Percentiles rank a stretch among this genome's conserved stretches.
These are phyloP conservation scores for Caenorhabditis tropicalis DNA, from an alignment of 1,140 invertebrate species.

Conservation along the genomic window DNA sequence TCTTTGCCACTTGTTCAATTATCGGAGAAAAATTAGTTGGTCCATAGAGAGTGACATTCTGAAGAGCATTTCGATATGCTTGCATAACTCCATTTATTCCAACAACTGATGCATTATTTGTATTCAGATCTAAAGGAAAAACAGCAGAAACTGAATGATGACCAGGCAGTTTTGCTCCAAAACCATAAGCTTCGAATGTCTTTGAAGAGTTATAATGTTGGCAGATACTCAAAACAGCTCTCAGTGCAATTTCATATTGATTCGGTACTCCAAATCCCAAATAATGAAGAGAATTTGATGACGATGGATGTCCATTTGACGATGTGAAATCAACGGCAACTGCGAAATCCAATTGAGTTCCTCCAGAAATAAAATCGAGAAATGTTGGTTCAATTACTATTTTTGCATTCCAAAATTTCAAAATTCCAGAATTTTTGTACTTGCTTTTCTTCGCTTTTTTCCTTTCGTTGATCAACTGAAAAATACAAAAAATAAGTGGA, in stretches of 20 bases:
- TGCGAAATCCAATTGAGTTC: slow-evolving; percentile 76
- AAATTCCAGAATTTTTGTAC: slow-evolving; percentile 64
- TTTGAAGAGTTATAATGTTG: slow-evolving; percentile 76
- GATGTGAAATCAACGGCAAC: slow-evolving; percentile 80
- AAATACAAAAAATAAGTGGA: no score
- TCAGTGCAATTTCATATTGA: slow-evolving; percentile 77
- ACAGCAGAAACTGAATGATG: slow-evolving; percentile 65
- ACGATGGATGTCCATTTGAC: slow-evolving; percentile 78
- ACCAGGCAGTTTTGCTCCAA: slow-evolving; percentile 64
- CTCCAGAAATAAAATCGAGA: slow-evolving; percentile 68
- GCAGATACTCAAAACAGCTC: slow-evolving; percentile 75
- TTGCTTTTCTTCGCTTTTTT: slow-evolving; percentile 65
- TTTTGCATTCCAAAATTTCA: slow-evolving; percentile 57
- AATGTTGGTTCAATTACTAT: slow-evolving; percentile 58
- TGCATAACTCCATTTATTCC: slow-evolving; percentile 71
- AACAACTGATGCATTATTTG: slow-evolving; percentile 53
- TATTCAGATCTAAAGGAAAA: slow-evolving; percentile 1
- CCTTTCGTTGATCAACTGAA: slow-evolving; percentile 74
- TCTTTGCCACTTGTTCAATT: slow-evolving; percentile 75
- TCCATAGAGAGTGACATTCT: slow-evolving; percentile 76
- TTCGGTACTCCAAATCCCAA: slow-evolving; percentile 74
- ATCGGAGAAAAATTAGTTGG: slow-evolving; percentile 78
- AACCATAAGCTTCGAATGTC: slow-evolving; percentile 70
- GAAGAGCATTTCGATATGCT: slow-evolving; percentile 72
- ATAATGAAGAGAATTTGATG: slow-evolving; percentile 77